Evolutionary conservation across 2,797 vertebrate genomes (phyloP).

Genomic region (Pipistrellus pygmaeus): DNA sequence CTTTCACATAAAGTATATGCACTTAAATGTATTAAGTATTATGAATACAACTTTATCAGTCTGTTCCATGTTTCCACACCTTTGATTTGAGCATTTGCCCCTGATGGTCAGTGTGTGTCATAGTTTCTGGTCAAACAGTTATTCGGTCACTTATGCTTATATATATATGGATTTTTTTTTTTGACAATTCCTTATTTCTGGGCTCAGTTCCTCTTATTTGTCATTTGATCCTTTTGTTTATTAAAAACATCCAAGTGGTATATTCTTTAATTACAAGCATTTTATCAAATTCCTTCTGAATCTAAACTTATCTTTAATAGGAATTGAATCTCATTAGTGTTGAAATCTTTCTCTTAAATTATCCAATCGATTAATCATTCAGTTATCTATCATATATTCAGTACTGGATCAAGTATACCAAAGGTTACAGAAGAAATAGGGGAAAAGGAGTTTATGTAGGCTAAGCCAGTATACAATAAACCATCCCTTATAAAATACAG

Average conservation of each 20-base stretch:
- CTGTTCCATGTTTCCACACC: no score
- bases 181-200: conserved; percentile 17
- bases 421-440: neutral
- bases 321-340: neutral
- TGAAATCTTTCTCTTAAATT: conserved; percentile 23
- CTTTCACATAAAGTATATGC: neutral
- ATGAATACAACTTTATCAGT: neutral
- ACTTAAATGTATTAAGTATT: conserved; percentile 14
- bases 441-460: fast-evolving
- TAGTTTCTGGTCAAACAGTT: no score
- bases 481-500: neutral
- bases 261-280: neutral
- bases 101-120: no score
- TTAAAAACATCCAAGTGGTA: neutral
- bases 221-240: conserved; percentile 8
- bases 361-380: neutral
- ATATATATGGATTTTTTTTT: neutral
- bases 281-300: neutral
- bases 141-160: no score
- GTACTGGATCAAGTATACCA: neutral
- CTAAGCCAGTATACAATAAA: neutral
- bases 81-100: no score
- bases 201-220: conserved; percentile 17
- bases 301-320: neutral
- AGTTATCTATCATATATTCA: neutral